A percentile compares a stretch with the other conserved stretches of the same genome.
phyloP scores from a whole-genome alignment of 2,888 invertebrate genomes.

The Disparrhopalites patrizii region DNA sequence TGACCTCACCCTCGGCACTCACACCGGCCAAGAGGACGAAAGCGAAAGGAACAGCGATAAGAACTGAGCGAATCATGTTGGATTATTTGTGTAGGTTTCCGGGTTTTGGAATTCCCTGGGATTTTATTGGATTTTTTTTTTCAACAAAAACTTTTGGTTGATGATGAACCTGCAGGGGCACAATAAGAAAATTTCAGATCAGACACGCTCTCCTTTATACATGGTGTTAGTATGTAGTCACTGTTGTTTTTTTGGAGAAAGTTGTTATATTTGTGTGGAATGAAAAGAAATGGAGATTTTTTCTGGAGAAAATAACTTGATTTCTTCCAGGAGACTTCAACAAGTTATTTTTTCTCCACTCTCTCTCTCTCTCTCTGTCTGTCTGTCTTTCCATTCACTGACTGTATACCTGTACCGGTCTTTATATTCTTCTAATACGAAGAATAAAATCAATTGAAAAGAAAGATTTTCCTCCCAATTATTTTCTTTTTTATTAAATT shows the following conservation, averaged over 20 bases:
- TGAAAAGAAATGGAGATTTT: too few relatives aligned
- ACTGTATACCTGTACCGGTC: too few relatives aligned
- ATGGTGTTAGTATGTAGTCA: background rate
- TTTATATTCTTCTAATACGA: background rate
- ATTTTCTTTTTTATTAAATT: background rate
- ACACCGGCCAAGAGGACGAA: conserved; percentile 48
- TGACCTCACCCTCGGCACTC: conserved; percentile 45
- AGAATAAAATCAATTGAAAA: background rate
- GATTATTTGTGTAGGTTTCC: conserved; percentile 10
- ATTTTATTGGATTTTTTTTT: too few relatives aligned
- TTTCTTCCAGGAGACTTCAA: too few relatives aligned
- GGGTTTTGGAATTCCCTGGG: conserved; percentile 1
- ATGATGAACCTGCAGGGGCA: conserved; percentile 6
- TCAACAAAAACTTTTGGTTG: background rate
- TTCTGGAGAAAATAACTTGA: too few relatives aligned
- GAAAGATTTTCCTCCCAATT: background rate
- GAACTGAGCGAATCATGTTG: conserved; percentile 47
- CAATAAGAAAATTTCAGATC: background rate
- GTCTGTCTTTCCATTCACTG: too few relatives aligned
- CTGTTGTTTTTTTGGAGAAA: too few relatives aligned
- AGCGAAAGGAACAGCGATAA: conserved; percentile 47
- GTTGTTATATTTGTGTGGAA: too few relatives aligned
- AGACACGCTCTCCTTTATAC: background rate
- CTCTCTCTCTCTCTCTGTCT: background rate
- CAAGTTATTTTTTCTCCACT: too few relatives aligned